Conservation (phyloP, 2,888 invertebrate genomes). For the Octodonta nipae region DNA sequence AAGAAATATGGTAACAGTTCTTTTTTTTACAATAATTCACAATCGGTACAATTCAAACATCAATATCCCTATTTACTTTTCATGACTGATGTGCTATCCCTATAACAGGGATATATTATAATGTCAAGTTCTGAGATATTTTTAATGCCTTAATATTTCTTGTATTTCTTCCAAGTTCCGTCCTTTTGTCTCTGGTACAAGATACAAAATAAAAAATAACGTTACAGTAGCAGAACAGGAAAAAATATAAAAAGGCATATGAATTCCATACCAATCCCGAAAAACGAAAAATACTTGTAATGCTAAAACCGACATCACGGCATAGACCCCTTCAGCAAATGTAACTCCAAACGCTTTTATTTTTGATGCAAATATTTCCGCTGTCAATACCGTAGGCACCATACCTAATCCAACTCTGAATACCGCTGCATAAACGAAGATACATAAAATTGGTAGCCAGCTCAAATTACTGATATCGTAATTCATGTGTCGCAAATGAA, state of each 20-base stretch:
- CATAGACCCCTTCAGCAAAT: constrained; percentile 25
- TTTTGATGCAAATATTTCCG: constrained; percentile 28
- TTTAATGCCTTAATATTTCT: constrained; percentile 22
- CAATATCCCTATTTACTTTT: no score
- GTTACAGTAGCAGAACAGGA: constrained; percentile 21
- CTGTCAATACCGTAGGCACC: constrained; percentile 28
- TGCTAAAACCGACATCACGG: constrained; percentile 22
- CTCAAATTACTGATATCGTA: constrained; percentile 15
- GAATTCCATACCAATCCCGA: constrained; percentile 20
- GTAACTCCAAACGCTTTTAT: constrained; percentile 30
- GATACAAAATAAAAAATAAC: constrained; percentile 10
- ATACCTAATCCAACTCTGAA: constrained; percentile 28
- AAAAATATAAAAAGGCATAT: constrained; percentile 27
- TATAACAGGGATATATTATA: no score
- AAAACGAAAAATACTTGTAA: constrained; percentile 24
- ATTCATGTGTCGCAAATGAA: constrained; percentile 20
- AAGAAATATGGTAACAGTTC: no score
- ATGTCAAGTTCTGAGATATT: no score
- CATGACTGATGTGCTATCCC: no score
- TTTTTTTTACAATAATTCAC: no score
- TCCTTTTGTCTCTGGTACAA: constrained; percentile 27
- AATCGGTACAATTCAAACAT: no score
- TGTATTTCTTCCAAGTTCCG: constrained; percentile 25
- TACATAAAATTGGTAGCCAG: constrained; percentile 22
- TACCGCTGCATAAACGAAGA: constrained; percentile 25